These are phyloP conservation scores for Xiphorhynchus erythropygius DNA, from an alignment of 2,797 vertebrate species.

Conservation along the genomic window DNA sequence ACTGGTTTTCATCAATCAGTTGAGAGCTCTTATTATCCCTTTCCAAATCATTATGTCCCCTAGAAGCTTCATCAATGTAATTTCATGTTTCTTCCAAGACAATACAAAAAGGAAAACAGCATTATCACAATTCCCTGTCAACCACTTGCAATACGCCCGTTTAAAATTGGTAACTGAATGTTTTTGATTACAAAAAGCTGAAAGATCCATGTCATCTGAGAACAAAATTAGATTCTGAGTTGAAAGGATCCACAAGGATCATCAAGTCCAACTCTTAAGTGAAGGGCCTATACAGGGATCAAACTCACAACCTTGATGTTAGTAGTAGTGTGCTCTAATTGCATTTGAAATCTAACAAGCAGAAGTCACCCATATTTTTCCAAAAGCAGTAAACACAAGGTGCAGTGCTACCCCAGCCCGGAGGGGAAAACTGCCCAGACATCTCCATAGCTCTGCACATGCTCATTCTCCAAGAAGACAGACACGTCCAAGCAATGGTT, in stretches of 20 bases:
- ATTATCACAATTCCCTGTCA: neutral
- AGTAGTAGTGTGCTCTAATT: neutral
- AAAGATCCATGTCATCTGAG: neutral
- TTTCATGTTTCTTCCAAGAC: neutral
- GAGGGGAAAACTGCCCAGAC: neutral
- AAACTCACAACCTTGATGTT: neutral
- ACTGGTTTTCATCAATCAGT: neutral
- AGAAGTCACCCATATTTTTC: neutral
- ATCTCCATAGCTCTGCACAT: neutral
- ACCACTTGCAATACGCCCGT: neutral
- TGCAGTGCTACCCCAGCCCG: neutral
- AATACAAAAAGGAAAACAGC: neutral
- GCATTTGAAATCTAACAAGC: neutral
- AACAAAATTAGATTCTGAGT: neutral
- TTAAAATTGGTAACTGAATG: neutral
- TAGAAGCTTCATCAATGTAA: neutral
- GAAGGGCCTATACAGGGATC: neutral
- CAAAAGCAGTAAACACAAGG: neutral
- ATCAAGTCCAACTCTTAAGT: neutral
- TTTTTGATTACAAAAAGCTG: neutral
- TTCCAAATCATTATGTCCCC: neutral
- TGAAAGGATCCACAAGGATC: neutral
- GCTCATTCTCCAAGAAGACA: fast-evolving
- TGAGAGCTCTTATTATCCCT: neutral
- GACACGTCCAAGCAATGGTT: neutral